phyloP scores from a whole-genome alignment of 2,888 invertebrate genomes.

The Pyrochroa serraticornis region DNA sequence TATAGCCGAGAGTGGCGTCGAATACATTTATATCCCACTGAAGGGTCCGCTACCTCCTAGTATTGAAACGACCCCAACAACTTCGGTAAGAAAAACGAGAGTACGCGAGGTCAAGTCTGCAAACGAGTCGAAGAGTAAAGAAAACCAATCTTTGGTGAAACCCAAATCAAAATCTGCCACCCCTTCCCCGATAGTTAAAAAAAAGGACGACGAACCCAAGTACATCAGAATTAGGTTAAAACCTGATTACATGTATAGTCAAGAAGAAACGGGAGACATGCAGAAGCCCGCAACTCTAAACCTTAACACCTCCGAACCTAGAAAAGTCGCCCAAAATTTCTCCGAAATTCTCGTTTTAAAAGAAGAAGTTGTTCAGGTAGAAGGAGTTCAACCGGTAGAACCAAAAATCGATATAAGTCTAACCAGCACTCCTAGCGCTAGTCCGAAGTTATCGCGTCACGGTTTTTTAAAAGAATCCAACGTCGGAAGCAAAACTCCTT shows the following conservation, averaged over 20 bases:
- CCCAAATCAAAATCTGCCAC: slow-evolving; percentile 40
- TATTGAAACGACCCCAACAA: slow-evolving; percentile 16
- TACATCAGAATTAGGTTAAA: slow-evolving; percentile 74
- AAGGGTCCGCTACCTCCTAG: slow-evolving; percentile 56
- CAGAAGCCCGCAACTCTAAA: slow-evolving; percentile 69
- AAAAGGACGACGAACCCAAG: slow-evolving; percentile 54
- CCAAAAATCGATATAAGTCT: slow-evolving; percentile 38
- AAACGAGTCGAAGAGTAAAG: slow-evolving; percentile 2
- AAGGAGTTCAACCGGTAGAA: slow-evolving; percentile 28
- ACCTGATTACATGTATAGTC: slow-evolving; percentile 75
- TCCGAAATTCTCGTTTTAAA: slow-evolving; percentile 25
- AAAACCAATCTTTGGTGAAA: too few relatives aligned
- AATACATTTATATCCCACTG: slow-evolving; percentile 59
- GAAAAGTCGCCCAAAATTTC: slow-evolving; percentile 22
- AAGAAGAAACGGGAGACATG: slow-evolving; percentile 57
- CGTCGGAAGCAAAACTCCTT: slow-evolving; percentile 63
- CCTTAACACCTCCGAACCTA: slow-evolving; percentile 46
- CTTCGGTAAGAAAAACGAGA: slow-evolving; percentile 13
- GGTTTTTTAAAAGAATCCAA: slow-evolving; percentile 37
- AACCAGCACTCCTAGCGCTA: slow-evolving; percentile 54
- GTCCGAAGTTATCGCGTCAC: slow-evolving; percentile 58
- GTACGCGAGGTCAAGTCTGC: slow-evolving; percentile 38
- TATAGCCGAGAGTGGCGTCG: slow-evolving; percentile 54
- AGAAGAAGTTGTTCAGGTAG: slow-evolving; percentile 32
- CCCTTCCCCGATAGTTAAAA: slow-evolving; percentile 23